Conservation (phyloP, 2,797 vertebrate species). For the Eulemur mongoz region DNA sequence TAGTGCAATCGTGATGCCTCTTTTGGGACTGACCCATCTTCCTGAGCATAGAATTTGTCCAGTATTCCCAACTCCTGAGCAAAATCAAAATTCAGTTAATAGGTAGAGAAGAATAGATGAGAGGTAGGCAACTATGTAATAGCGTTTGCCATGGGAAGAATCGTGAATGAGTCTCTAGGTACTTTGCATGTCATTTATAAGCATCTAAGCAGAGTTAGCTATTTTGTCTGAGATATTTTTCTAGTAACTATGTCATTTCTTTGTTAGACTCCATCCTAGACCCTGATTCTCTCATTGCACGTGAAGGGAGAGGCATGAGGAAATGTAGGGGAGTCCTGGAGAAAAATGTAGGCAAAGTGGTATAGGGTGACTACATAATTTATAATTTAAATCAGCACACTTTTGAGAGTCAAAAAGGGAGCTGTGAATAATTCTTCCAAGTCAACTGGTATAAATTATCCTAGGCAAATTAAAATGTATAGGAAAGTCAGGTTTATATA, state of each 20-base stretch:
- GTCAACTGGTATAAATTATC: not conserved
- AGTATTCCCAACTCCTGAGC: not conserved
- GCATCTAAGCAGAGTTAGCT: not conserved
- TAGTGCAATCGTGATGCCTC: not conserved
- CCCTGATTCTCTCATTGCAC: not conserved
- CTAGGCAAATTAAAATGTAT: not conserved
- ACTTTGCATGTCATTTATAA: not conserved
- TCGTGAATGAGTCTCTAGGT: not conserved
- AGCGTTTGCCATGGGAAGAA: not conserved
- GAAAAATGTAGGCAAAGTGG: not conserved
- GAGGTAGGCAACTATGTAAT: not conserved
- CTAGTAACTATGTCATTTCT: not conserved
- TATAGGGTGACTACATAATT: not conserved
- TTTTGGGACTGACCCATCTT: not conserved
- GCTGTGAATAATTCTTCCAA: not conserved
- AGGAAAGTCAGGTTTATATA: not conserved
- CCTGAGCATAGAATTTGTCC: not conserved
- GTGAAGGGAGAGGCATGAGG: not conserved
- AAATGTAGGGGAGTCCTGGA: not conserved
- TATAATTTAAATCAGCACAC: slow-evolving; percentile 1
- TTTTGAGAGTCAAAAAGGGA: not conserved
- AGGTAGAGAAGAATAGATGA: not conserved
- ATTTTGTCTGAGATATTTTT: not conserved
- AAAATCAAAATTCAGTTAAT: not conserved
- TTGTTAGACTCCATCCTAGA: not conserved